phyloP scores from a whole-genome alignment of 2,113 vertebrate species.

The Alaudala cheleensis region DNA sequence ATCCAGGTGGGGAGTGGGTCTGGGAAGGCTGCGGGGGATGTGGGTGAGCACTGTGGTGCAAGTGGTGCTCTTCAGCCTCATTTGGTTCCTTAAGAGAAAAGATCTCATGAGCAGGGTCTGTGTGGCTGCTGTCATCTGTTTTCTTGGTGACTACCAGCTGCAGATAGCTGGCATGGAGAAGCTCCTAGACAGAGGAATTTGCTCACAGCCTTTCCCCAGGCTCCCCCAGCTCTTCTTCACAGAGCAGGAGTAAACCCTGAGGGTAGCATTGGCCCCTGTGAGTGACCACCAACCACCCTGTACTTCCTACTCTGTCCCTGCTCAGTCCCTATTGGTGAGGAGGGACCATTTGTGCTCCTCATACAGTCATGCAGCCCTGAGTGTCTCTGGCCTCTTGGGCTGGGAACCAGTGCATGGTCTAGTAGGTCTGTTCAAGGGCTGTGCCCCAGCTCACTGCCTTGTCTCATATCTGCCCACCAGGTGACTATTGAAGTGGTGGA shows the following conservation, averaged over 20 bases:
- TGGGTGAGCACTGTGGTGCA: rapidly evolving
- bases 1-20: conserved; percentile 82
- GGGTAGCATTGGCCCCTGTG: background rate
- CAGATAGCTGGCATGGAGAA: background rate
- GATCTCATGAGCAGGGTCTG: rapidly evolving
- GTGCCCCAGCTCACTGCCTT: background rate
- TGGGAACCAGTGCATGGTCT: background rate
- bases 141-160: background rate
- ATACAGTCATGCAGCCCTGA: background rate
- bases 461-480: conserved; percentile 56
- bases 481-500: conserved; percentile 90
- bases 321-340: background rate
- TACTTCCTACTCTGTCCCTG: background rate
- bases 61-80: background rate
- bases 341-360: rapidly evolving
- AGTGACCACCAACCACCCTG: background rate
- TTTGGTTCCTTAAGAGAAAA: background rate
- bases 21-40: rapidly evolving
- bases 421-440: background rate
- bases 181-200: background rate
- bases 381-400: background rate
- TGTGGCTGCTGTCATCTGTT: background rate
- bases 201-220: background rate
- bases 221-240: background rate
- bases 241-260: background rate